phyloP scores from a whole-genome alignment of 2,797 vertebrate genomes.

The Prionace glauca region DNA sequence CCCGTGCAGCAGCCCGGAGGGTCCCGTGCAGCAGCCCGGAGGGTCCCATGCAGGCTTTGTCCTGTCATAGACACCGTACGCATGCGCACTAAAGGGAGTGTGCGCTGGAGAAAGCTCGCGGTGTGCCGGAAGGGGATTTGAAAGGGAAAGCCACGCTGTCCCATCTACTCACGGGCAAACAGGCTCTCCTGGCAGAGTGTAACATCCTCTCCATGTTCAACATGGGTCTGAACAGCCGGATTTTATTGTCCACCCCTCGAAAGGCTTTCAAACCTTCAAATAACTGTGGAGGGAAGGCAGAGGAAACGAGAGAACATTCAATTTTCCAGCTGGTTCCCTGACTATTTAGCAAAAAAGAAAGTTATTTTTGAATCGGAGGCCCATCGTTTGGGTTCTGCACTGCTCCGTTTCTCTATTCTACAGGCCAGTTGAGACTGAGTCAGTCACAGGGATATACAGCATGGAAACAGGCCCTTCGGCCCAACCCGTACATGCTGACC shows the following conservation, averaged over 20 bases:
- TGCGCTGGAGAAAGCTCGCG: neutral
- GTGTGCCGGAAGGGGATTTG: neutral
- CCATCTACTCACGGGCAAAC: conserved; percentile 68
- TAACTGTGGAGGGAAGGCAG: conserved; percentile 54
- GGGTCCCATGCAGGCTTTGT: neutral
- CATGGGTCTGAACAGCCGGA: conserved; percentile 76
- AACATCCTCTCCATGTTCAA: conserved; percentile 82
- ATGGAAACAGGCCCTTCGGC: too few relatives aligned
- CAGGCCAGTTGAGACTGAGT: neutral
- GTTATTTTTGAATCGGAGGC: neutral
- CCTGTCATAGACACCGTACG: neutral
- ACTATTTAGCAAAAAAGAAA: neutral
- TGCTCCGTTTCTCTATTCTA: neutral
- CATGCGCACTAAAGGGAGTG: neutral
- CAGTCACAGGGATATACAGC: too few relatives aligned
- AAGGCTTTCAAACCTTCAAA: conserved; percentile 87
- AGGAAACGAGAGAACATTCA: neutral
- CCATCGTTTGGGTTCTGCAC: neutral
- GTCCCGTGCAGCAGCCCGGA: neutral
- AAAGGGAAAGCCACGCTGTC: neutral
- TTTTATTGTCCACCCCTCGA: conserved; percentile 67
- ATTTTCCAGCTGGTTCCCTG: neutral
- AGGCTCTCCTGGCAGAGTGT: conserved; percentile 63
- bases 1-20: too few relatives aligned
- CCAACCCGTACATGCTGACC: too few relatives aligned